phyloP scores from a whole-genome alignment of 2,113 vertebrate species.

The Noctilio leporinus region DNA sequence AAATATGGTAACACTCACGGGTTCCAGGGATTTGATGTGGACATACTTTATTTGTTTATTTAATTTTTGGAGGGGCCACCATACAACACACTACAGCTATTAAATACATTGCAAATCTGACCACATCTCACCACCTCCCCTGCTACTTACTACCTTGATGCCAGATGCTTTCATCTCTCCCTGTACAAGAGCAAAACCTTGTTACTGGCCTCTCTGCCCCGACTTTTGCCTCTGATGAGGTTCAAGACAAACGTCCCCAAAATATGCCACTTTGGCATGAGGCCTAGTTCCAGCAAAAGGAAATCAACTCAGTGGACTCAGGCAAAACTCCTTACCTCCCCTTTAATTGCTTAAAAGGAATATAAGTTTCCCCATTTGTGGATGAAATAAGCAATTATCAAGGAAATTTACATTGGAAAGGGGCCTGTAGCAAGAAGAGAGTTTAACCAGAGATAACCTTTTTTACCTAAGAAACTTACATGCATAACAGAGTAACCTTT shows the following conservation, averaged over 20 bases:
- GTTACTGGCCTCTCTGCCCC: background rate
- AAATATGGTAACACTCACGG: background rate
- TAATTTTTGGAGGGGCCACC: background rate
- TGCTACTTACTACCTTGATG: background rate
- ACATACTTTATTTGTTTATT: background rate
- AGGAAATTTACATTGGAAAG: background rate
- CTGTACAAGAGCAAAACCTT: background rate
- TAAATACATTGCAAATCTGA: background rate
- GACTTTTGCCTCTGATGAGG: background rate
- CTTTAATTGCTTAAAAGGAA: background rate
- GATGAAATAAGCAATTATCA: background rate
- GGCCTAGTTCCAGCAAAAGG: background rate
- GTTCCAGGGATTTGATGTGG: background rate
- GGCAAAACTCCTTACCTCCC: background rate
- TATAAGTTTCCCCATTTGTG: background rate
- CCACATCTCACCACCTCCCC: background rate
- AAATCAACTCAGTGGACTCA: background rate
- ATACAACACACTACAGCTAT: background rate
- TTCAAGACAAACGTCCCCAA: background rate
- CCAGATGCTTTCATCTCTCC: background rate
- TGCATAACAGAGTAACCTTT: background rate
- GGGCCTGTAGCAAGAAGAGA: background rate
- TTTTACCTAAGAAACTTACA: background rate
- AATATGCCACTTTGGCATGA: background rate
- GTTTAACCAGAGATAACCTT: background rate